Base-by-base conservation (phyloP, 1,140 invertebrate species). In the Euura saliciscinereae region DNA sequence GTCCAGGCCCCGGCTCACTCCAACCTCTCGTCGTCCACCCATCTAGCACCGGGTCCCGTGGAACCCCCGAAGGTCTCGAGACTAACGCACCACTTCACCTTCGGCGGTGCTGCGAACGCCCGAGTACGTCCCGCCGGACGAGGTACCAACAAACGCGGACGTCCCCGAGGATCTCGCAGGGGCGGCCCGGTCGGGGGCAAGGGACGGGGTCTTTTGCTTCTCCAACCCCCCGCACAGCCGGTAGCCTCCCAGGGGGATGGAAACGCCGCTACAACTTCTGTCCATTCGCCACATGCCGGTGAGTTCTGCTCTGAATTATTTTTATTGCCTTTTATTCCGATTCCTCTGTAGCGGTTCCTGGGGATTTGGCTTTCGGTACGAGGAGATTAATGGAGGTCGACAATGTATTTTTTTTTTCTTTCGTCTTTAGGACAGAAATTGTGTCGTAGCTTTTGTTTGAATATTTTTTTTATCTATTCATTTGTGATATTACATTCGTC, bases 101-200 rank as follows among this genome's bases (percentile, higher is more conserved):
- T 84, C 46, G 78, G 79, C 5, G 73, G 74, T 1, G 76, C 80
- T 4, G 74, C 83, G 45, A 78, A 84, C 43, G 82, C 86, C 44
- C 81, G 90, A 75, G 86, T 90, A 69, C 87, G 90, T 51, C 86
- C 88, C 72, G 87, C 87, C 71, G 86, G 87, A 67, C 87, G 92
- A 43, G 92, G 92, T 13, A 88, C 89, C 0, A 90, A 88, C 65
- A 92, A 92, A 78, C 89, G 93, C 8, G 92, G 92, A 1, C 87
- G 92, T 74, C 92, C 92, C 64, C 88, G 92, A 43, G 93, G 92
- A 72, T 93, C 92, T 43, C 85, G 92, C 8, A 85, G 90, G 73
- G 77, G 83, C n/a, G 85, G 86, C 3, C 82, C 84, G 10, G 72
- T 85, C 45, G 85, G 80, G 4, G 85, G 86, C 28, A 87, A 87